phyloP scores from a whole-genome alignment of 2,888 invertebrate genomes.

The Rhagophthalmus giganteus region DNA sequence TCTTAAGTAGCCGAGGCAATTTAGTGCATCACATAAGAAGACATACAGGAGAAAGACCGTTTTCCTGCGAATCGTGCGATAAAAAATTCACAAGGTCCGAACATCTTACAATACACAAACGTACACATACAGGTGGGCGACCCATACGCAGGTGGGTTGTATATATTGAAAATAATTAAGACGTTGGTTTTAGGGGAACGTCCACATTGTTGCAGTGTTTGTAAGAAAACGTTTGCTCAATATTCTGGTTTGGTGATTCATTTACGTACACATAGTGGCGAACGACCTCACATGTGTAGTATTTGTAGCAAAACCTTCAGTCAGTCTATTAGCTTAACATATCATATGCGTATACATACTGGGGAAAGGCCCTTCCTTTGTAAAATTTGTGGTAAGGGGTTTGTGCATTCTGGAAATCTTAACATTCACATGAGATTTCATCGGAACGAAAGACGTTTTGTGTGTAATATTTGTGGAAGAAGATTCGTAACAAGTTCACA shows the following conservation, averaged over 20 bases:
- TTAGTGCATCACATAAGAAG: constrained; percentile 38
- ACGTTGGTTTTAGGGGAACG: constrained; percentile 19
- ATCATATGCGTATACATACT: constrained; percentile 37
- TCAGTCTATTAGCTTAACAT: constrained; percentile 16
- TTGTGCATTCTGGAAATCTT: constrained; percentile 44
- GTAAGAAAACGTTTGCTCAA: constrained; percentile 25
- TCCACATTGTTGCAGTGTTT: constrained; percentile 28
- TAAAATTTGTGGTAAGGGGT: constrained; percentile 39
- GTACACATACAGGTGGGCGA: constrained; percentile 47
- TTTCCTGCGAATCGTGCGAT: constrained; percentile 40
- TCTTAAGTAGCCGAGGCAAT: constrained; percentile 39
- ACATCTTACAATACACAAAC: constrained; percentile 42
- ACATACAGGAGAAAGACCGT: constrained; percentile 43
- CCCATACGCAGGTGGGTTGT: no score
- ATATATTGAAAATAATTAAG: no score
- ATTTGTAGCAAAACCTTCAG: constrained; percentile 25
- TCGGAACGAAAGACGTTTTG: constrained; percentile 42
- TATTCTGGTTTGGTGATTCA: constrained; percentile 22
- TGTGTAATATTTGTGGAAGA: constrained; percentile 42
- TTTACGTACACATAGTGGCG: constrained; percentile 22
- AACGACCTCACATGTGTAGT: constrained; percentile 26
- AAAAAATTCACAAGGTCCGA: constrained; percentile 42
- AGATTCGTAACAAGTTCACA: constrained; percentile 47
- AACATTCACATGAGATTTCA: constrained; percentile 47
- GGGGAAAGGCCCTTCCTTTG: constrained; percentile 44